These are phyloP conservation scores for Dasyprocta punctata DNA, from an alignment of 2,113 vertebrate genomes.

Conservation along the genomic window DNA sequence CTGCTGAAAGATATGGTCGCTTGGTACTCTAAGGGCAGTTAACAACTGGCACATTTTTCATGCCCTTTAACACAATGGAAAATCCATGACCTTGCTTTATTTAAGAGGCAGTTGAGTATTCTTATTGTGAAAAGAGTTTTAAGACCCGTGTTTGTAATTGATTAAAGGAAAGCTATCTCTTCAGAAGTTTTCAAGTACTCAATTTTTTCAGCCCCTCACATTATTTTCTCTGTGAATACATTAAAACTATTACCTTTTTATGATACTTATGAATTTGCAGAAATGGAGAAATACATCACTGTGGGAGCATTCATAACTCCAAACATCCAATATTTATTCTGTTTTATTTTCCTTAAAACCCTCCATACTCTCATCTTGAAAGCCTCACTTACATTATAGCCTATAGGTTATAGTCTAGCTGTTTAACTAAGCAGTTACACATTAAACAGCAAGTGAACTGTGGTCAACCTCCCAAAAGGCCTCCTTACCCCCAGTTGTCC, in stretches of 20 bases:
- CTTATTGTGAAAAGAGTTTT: slow-evolving; percentile 50
- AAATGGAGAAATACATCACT: neutral
- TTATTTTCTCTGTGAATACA: slow-evolving; percentile 3
- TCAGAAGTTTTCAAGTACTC: neutral
- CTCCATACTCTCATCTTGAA: no score
- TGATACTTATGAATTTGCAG: neutral
- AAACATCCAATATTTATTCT: no score
- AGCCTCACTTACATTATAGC: no score
- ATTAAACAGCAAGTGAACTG: no score
- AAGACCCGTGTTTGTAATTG: slow-evolving; percentile 30
- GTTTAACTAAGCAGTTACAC: no score
- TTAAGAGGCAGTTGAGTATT: slow-evolving; percentile 26
- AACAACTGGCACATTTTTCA: neutral
- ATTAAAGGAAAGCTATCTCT: slow-evolving; percentile 36
- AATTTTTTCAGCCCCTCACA: neutral
- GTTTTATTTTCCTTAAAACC: no score
- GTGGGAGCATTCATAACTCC: no score
- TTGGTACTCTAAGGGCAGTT: neutral
- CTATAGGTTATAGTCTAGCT: no score
- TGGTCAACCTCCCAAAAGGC: no score
- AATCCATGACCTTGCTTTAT: slow-evolving; percentile 38
- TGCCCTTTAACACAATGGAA: neutral
- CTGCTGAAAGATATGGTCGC: neutral
- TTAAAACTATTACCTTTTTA: neutral
- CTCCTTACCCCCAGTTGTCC: no score